These are phyloP conservation scores for Platerodrilus igneus DNA, from an alignment of 2,888 invertebrate genomes.

Conservation along the genomic window DNA sequence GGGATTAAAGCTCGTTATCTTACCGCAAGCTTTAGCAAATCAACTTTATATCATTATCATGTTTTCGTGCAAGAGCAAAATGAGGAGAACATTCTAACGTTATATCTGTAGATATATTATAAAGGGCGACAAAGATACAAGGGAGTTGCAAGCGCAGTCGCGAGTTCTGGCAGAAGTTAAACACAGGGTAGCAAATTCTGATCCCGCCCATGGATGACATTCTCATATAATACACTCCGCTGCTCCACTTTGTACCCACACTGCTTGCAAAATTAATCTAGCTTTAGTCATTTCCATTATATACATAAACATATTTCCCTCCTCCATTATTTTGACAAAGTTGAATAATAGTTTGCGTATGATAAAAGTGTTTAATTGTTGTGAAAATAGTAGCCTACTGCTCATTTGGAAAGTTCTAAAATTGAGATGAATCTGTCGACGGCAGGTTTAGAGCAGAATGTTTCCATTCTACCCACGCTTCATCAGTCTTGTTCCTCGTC, in stretches of 20 bases:
- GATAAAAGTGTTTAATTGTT: no score
- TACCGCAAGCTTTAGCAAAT: no score
- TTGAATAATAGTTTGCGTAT: no score
- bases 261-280: no score
- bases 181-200: slow-evolving; percentile 48
- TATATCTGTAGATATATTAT: slow-evolving; percentile 22
- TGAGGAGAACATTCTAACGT: slow-evolving; percentile 26
- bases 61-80: slow-evolving; percentile 1
- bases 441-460: slow-evolving; percentile 37
- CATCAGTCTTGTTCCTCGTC: slow-evolving; percentile 42
- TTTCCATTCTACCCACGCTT: slow-evolving; percentile 34
- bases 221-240: slow-evolving; percentile 32
- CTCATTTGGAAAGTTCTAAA: no score
- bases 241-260: slow-evolving; percentile 24
- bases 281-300: no score
- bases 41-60: slow-evolving; percentile 5
- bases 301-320: no score
- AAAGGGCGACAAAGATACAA: slow-evolving; percentile 25
- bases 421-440: slow-evolving; percentile 23
- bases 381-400: no score
- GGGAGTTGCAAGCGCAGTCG: slow-evolving; percentile 38
- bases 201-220: slow-evolving; percentile 46
- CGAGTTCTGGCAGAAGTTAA: slow-evolving; percentile 46
- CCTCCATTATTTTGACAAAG: no score
- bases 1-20: no score